A percentile compares a stretch with the other conserved stretches of the same genome.
phyloP scores from a whole-genome alignment of 2,113 vertebrate genomes.

The Cyprinodon tularosa region DNA sequence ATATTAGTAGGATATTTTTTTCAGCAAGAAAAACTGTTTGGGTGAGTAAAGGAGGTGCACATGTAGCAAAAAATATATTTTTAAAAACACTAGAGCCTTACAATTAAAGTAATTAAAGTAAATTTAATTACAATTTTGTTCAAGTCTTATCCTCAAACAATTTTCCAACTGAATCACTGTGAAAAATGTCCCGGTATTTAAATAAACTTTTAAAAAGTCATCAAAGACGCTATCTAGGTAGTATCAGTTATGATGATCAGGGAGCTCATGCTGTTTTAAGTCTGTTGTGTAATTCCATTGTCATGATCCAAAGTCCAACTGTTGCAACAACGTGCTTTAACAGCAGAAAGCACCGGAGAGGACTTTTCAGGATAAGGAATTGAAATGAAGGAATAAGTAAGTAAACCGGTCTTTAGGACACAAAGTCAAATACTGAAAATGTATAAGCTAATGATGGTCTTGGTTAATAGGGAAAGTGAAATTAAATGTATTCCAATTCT shows the following conservation, averaged over 20 bases:
- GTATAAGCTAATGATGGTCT: background rate
- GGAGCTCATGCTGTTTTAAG: slow-evolving; percentile 1
- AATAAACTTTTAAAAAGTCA: background rate
- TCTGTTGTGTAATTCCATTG: slow-evolving; percentile 41
- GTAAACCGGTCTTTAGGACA: slow-evolving; percentile 28
- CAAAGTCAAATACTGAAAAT: slow-evolving; percentile 12
- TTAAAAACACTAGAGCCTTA: background rate
- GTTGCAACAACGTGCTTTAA: slow-evolving; percentile 58
- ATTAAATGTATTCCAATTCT: background rate
- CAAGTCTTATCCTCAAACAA: background rate
- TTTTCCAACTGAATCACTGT: background rate
- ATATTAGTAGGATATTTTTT: too few species aligned
- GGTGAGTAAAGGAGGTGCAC: too few species aligned
- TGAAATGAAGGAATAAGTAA: slow-evolving; percentile 43
- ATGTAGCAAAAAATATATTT: background rate
- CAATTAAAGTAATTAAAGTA: background rate
- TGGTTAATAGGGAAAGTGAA: background rate
- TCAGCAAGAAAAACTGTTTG: too few species aligned
- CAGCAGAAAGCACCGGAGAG: slow-evolving; percentile 44
- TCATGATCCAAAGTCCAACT: slow-evolving; percentile 76
- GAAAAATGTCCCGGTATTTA: background rate
- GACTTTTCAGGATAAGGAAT: slow-evolving; percentile 45
- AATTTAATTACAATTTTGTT: background rate
- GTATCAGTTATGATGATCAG: slow-evolving; percentile 26
- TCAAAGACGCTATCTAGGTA: background rate